Evolutionary conservation across 2,797 vertebrate species (phyloP), one percentile per base, ranked within the genome.

Genomic region (Hyperoplus immaculatus): DNA sequence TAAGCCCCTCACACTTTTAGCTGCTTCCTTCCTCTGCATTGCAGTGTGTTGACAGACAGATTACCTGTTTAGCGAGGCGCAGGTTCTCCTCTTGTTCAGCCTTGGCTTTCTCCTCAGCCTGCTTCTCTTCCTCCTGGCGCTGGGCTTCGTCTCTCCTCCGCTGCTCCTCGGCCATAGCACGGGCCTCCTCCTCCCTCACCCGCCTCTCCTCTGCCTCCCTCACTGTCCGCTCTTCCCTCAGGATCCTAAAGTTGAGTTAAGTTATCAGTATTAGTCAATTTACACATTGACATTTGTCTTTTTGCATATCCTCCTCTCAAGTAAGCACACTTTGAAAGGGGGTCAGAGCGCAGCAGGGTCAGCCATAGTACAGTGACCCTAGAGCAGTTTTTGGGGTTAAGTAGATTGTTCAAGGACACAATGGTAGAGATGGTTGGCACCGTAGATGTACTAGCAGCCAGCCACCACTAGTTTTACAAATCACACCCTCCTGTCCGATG

Each of bases 1-100:
- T 14, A 29, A 18, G 9, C 16, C 1, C 15, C 50, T 63, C 8
- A 29, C 43, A n/a, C 56, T 15, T 41, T 36, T 29, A 29, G 29
- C 29, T 29, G 47, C 13, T 6, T 41, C 11, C 2, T 4, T 21
- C 43, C 55, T 2, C 49, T 16, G 38, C 8, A 18, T 36, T 41
- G 21, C 2, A 39, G 16, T 5, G 5, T 0, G 3, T 1, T 58
- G 9, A 56, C 29, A 4, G 42, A 54, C 12, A 38, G 3, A 41
- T n/a, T 64, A 99, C 98, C 96, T 98, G 97, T 95, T 96, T 99
- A 83, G 97, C 98, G 43, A 98, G 95, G 38, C 96, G 95, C 59
- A 97, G 92, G n/a, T 89, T 95, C 93, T 98, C 97, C 87, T 98
- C 97, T 77, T 94, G 93, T 83, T 98, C 97, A 0, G 94, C 95